phyloP scores from a whole-genome alignment of 2,113 vertebrate genomes.

The Camarhynchus parvulus region DNA sequence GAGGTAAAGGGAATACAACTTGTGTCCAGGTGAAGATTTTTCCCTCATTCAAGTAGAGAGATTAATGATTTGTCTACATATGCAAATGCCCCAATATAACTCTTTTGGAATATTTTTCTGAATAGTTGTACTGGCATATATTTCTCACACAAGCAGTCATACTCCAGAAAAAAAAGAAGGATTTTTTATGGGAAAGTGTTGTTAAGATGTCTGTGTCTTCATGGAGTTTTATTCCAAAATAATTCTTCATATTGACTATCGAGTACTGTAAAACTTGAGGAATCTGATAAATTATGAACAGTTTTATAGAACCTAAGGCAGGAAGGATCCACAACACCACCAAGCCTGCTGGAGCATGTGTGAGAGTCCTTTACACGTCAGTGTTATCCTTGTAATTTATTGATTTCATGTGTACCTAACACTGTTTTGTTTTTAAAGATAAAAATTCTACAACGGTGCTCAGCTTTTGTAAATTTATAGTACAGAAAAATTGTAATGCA shows the following conservation, averaged over 20 bases:
- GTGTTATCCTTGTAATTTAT: neutral
- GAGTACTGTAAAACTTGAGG: neutral
- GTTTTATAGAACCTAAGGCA: neutral
- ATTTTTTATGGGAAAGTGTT: neutral
- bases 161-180: neutral
- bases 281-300: neutral
- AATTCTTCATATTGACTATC: neutral
- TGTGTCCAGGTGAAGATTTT: neutral
- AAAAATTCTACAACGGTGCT: neutral
- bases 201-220: neutral
- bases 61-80: neutral
- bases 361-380: neutral
- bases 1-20: neutral
- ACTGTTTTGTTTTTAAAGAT: neutral
- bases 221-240: neutral
- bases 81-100: neutral
- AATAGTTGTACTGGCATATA: neutral
- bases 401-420: neutral
- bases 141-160: neutral
- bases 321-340: neutral
- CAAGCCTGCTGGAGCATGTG: neutral
- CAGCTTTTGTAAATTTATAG: neutral
- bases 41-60: neutral
- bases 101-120: neutral
- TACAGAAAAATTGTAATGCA: neutral